Evolutionary conservation across 2,888 invertebrate genomes (phyloP).

Genomic region (Latrodectus hesperus): DNA sequence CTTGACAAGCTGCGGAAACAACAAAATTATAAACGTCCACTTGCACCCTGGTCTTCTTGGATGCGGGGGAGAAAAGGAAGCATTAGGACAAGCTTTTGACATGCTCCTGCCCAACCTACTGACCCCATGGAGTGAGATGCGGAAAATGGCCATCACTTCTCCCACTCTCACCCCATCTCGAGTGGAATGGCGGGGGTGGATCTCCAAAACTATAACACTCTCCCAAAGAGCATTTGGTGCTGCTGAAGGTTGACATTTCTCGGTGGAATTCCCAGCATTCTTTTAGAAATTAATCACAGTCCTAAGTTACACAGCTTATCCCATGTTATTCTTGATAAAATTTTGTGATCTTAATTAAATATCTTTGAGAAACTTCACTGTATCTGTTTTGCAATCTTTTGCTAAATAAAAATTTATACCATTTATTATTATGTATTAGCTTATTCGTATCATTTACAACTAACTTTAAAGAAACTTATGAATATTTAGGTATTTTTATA

Average conservation of each 20-base stretch:
- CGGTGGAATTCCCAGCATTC: neutral
- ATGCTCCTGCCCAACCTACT: slow-evolving; percentile 54
- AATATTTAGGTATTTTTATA: too few relatives aligned
- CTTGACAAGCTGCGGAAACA: slow-evolving; percentile 66
- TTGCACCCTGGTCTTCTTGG: slow-evolving; percentile 23
- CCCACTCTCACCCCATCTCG: neutral
- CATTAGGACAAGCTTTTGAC: slow-evolving; percentile 44
- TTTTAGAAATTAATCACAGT: too few relatives aligned
- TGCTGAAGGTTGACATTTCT: slow-evolving; percentile 14
- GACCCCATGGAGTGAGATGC: slow-evolving; percentile 52
- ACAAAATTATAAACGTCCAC: slow-evolving; percentile 69
- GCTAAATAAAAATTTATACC: too few relatives aligned
- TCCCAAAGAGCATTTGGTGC: slow-evolving; percentile 26
- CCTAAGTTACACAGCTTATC: too few relatives aligned
- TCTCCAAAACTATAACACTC: slow-evolving; percentile 33
- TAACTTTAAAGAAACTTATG: too few relatives aligned
- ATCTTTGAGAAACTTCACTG: too few relatives aligned
- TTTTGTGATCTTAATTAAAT: too few relatives aligned
- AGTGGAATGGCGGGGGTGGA: slow-evolving; percentile 29
- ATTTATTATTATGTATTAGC: too few relatives aligned
- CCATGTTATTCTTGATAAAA: too few relatives aligned
- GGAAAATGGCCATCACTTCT: slow-evolving; percentile 63
- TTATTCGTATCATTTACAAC: too few relatives aligned
- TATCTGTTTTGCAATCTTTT: too few relatives aligned
- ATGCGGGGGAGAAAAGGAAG: slow-evolving; percentile 10